Evolutionary conservation across 2,113 vertebrate genomes (phyloP), one percentile per base, ranked within the genome.

Genomic region (Eolophus roseicapilla): DNA sequence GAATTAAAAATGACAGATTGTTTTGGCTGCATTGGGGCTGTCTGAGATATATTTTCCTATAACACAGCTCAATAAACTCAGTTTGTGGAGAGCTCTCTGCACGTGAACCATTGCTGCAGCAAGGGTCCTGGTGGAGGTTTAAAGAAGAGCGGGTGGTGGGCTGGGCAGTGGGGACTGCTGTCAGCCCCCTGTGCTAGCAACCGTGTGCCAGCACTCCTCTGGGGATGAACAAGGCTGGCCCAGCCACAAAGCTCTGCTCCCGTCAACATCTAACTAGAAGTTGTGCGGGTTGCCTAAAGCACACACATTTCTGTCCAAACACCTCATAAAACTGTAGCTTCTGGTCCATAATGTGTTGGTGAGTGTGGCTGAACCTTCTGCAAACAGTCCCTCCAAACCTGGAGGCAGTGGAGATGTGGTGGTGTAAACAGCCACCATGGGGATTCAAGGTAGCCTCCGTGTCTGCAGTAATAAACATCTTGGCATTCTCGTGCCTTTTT

Each of bases 1-100:
- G 95, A 96, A 98, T 98, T 98, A 98, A 98, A 98, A 98, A 97
- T 97, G 98, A 98, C 97, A 97, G 94, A 98, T 94, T 92, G 94
- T 96, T 97, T 92, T 95, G 92, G 88, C 97, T 97, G 96, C 96
- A 90, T 67, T 39, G 78, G 85, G 87, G 82, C 89, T 96, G 95
- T 92, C 95, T 96, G 97, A 97, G 91, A 92, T 96, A 50, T 76
- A 97, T 95, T 95, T 96, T 96, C 78, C 86, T 93, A 37, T 89
- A 95, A 97, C 43, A 96, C 84, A 91, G 93, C 95, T 97, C 97
- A 92, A 96, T 97, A 97, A 98, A 97, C 37, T 21, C 92, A 93
- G 95, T 60, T 90, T 75, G 93, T 94, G 93, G 88, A 97, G 96
- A 97, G 82, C 67, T 85, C 96, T 96, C 79, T n/a, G 88, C 53